Conservation (phyloP, 2,888 invertebrate species). For the Hypsopygia costalis region DNA sequence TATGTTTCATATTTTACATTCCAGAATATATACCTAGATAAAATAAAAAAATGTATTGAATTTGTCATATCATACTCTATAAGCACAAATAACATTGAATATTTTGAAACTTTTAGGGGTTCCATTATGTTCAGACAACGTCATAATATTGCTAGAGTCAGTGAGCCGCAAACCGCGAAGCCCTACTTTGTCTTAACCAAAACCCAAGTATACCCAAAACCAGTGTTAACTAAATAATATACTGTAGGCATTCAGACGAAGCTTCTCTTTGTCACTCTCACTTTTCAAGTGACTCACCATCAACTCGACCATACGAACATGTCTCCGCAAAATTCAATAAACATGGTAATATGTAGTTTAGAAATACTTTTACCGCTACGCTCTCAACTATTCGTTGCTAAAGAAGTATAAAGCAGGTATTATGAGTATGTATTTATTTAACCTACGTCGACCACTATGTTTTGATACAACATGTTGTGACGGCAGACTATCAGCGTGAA, state of each 20-base stretch:
- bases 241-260: slow-evolving; percentile 6
- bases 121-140: too few species aligned
- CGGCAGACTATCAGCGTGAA: too few species aligned
- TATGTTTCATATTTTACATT: too few species aligned
- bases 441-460: too few species aligned
- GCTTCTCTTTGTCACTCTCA: slow-evolving; percentile 8
- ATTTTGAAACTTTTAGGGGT: too few species aligned
- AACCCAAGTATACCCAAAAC: background rate
- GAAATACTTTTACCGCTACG: slow-evolving; percentile 3
- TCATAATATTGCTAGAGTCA: slow-evolving; percentile 7
- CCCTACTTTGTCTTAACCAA: slow-evolving; percentile 23
- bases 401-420: too few species aligned
- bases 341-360: slow-evolving; percentile 5
- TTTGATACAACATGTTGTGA: too few species aligned
- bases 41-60: too few species aligned
- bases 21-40: too few species aligned
- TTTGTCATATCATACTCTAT: too few species aligned
- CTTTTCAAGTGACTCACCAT: slow-evolving; percentile 9
- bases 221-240: background rate
- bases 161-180: slow-evolving; percentile 36
- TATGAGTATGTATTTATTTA: too few species aligned
- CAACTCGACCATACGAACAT: slow-evolving; percentile 1
- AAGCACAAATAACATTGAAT: too few species aligned
- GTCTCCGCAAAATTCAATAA: slow-evolving; percentile 5
- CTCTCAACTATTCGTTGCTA: background rate